Base-by-base conservation (phyloP, 2,113 vertebrate genomes). In the Epinephelus cyanopodus region DNA sequence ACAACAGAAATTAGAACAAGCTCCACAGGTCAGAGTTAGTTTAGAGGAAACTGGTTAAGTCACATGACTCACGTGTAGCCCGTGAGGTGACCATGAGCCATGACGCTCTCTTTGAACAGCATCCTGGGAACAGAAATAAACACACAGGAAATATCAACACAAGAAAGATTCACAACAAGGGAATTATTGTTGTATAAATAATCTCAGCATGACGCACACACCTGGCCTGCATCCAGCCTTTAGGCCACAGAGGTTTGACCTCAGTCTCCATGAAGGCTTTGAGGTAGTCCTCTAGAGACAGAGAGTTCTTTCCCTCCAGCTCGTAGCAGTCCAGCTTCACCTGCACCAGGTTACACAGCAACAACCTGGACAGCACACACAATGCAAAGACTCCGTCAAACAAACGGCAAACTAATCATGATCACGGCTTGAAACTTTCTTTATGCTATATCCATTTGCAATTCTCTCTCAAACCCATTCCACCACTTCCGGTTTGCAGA, bases 201-300 rank as follows among this genome's bases (percentile, higher is more conserved):
- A 66, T 45, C 2, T 21, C 2, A 29, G 27, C 19, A 33, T 19
- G 6, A 27, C 74, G 88, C 76, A 89, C 81, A 25, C 39, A 92
- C 98, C 98, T 97, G 93, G 97, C 96, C 92, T 99, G 98, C 98
- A 99, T 99, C 98, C 98, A 99, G 79, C 98, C 98, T 92, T 99
- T 99, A 62, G 98, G 98, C 98, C 98, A 99, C 73, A 99, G 96
- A 70, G 97, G 97, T 87, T 99, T 99, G 52, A 99, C 98, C 86
- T 99, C 98, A 0, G 97, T 97, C 95, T 99, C 98, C 97, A 99
- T 98, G 92, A 99, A 99, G 81, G 95, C 96, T 94, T 99, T 99
- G 92, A 99, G 97, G 95, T 99, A 99, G 94, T 99, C 98, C 92
- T 99, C 98, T 37, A 96, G 96, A 90, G 98, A 97, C 82, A 97